Evolutionary conservation across 2,888 invertebrate species (phyloP).

Genomic region (Coelinius sp.): DNA sequence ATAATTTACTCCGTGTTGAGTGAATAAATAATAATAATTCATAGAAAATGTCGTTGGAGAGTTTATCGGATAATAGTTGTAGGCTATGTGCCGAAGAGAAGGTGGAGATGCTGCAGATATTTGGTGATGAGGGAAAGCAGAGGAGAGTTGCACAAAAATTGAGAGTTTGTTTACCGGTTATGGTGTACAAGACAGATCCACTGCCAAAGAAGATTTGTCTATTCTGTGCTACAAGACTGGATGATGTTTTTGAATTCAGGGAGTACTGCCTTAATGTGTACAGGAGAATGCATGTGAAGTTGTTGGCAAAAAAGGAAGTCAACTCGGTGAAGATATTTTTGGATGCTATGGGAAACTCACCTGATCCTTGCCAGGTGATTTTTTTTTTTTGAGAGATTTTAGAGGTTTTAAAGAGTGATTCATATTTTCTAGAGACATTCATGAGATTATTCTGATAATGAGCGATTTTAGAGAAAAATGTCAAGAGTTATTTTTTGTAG

Average conservation of each 20-base stretch:
- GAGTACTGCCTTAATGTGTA: conserved; percentile 61
- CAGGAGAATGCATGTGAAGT: conserved; percentile 57
- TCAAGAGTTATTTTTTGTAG: not conserved
- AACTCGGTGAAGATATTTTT: conserved; percentile 60
- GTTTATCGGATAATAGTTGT: conserved; percentile 58
- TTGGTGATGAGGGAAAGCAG: conserved; percentile 60
- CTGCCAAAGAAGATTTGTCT: conserved; percentile 66
- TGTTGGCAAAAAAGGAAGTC: conserved; percentile 49
- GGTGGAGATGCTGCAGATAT: conserved; percentile 62
- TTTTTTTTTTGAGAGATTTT: too few relatives aligned
- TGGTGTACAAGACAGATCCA: conserved; percentile 64
- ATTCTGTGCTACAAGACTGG: conserved; percentile 62
- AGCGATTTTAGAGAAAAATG: not conserved
- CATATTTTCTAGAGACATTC: not conserved
- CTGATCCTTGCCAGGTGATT: conserved; percentile 63
- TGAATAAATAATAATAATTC: not conserved
- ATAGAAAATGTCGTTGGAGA: conserved; percentile 19
- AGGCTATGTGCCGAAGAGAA: conserved; percentile 61
- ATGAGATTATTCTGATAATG: not conserved
- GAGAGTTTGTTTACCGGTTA: conserved; percentile 60
- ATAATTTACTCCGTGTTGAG: not conserved
- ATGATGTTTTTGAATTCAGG: conserved; percentile 62
- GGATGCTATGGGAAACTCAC: conserved; percentile 62
- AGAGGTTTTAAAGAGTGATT: not conserved
- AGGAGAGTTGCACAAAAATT: conserved; percentile 61